Conservation (phyloP, 2,797 vertebrate genomes). For the Chromobotia macracanthus region DNA sequence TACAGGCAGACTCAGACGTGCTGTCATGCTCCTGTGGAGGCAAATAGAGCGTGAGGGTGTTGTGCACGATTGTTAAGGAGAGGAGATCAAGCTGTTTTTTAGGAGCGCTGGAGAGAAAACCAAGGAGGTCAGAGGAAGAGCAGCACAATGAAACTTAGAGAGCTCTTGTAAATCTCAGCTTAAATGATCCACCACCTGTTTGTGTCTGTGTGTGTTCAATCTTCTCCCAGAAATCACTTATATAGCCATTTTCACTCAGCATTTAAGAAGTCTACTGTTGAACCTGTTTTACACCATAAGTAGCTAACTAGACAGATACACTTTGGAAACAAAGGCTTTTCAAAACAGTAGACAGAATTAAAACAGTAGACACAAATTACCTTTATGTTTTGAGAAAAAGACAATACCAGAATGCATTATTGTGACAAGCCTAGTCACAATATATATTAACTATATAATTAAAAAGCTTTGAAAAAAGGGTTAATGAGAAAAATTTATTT, state of each 20-base stretch:
- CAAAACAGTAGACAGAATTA: too few species aligned
- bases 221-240: conserved; percentile 68
- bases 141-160: conserved; percentile 70
- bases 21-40: conserved; percentile 29
- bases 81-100: conserved; percentile 45
- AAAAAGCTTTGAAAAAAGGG: not conserved
- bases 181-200: conserved; percentile 78
- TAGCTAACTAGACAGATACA: too few species aligned
- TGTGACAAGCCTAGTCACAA: too few species aligned
- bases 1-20: conserved; percentile 15
- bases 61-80: conserved; percentile 47
- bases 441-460: not conserved
- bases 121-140: conserved; percentile 53
- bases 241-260: conserved; percentile 39
- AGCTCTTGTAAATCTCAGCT: conserved; percentile 69
- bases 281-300: not conserved
- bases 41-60: conserved; percentile 32
- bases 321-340: too few species aligned
- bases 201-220: not conserved
- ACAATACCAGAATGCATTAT: not conserved
- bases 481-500: not conserved
- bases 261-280: conserved; percentile 20
- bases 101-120: conserved; percentile 26
- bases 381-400: not conserved
- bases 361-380: too few species aligned